Conservation (phyloP, 2,113 vertebrate species). For the Anas platyrhynchos region DNA sequence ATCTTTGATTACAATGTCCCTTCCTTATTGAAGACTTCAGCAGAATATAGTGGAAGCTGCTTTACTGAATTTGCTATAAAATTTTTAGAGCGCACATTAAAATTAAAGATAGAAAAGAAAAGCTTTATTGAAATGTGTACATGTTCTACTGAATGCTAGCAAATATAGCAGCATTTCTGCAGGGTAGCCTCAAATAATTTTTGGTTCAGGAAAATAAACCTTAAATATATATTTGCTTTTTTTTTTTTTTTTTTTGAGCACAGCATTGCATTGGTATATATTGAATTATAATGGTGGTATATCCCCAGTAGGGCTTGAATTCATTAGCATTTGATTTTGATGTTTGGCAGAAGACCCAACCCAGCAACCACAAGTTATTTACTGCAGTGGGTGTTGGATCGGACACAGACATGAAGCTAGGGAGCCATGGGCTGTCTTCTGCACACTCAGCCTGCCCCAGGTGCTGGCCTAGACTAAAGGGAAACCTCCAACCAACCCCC, state of each 20-base stretch:
- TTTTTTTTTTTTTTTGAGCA: background rate
- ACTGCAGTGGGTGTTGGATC: background rate
- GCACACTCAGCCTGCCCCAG: fast-evolving
- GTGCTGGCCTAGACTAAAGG: background rate
- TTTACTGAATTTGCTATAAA: background rate
- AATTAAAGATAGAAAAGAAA: background rate
- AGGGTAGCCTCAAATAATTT: background rate
- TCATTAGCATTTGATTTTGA: background rate
- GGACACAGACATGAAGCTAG: fast-evolving
- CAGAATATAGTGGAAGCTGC: background rate
- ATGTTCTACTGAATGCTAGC: background rate
- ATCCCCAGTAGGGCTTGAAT: background rate
- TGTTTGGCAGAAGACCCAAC: background rate
- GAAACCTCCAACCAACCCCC: background rate
- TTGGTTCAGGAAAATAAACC: background rate
- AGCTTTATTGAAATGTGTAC: background rate
- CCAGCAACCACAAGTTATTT: too few relatives aligned
- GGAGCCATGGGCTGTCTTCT: fast-evolving
- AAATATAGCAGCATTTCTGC: background rate
- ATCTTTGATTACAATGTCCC: background rate
- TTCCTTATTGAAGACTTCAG: background rate
- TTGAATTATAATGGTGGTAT: background rate
- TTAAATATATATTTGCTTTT: background rate
- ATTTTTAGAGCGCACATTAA: background rate
- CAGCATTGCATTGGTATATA: background rate